Percentiles rank a stretch among this genome's conserved stretches.
Evolutionary conservation across 2,113 vertebrate genomes (phyloP).

Genomic region (Notarius lentiginosus): DNA sequence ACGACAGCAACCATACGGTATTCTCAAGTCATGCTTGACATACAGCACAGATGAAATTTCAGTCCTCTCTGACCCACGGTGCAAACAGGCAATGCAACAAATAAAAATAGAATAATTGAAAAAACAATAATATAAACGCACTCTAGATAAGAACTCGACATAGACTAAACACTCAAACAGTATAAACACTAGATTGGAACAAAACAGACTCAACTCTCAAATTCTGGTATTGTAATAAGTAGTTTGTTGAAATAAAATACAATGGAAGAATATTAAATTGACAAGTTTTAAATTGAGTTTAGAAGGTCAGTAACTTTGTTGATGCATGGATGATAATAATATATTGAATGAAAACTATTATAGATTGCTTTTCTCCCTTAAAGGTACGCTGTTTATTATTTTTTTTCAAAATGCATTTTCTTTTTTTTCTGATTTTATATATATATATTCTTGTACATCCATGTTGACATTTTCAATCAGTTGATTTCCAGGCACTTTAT

Average conservation of each 20-base stretch:
- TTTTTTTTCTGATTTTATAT: neutral
- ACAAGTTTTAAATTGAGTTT: neutral
- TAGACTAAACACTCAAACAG: no score
- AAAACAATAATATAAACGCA: no score
- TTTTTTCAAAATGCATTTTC: neutral
- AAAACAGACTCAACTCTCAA: no score
- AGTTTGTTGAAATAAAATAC: neutral
- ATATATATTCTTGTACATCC: neutral
- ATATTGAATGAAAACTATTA: neutral
- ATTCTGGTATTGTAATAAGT: neutral
- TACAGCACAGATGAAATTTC: no score
- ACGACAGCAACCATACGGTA: neutral
- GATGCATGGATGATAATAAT: neutral
- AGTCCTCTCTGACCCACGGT: no score
- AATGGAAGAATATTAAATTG: neutral
- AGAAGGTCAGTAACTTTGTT: neutral
- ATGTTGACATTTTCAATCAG: no score
- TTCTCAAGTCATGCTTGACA: neutral
- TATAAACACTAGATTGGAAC: no score
- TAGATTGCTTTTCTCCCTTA: neutral
- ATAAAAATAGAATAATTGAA: no score
- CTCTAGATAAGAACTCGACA: no score
- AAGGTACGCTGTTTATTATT: neutral
- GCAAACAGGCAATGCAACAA: no score
- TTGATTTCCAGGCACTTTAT: no score